phyloP scores from a whole-genome alignment of 1,140 invertebrate genomes.

The Trissolcus basalis region DNA sequence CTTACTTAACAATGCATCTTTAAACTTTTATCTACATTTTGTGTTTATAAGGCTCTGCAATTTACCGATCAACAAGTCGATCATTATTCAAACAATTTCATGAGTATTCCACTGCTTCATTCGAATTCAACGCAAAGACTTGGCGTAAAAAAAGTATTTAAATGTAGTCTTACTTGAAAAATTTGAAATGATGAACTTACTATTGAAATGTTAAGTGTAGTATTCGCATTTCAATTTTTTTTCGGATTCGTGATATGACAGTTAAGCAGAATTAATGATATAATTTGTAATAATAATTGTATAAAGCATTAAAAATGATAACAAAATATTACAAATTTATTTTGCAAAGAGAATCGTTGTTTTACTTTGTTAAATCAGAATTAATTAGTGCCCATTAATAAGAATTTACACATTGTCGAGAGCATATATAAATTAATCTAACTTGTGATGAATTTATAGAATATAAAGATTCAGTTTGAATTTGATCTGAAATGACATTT shows the following conservation, averaged over 20 bases:
- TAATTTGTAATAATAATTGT: conserved; percentile 17
- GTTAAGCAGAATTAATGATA: conserved; percentile 22
- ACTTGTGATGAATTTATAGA: too few relatives aligned
- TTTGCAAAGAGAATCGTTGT: background rate
- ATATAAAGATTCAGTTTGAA: too few relatives aligned
- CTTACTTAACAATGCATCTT: conserved; percentile 25
- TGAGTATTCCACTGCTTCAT: conserved; percentile 44
- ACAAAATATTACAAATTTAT: conserved; percentile 3
- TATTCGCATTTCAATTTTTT: conserved; percentile 50
- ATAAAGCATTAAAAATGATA: conserved; percentile 30
- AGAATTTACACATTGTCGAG: too few relatives aligned
- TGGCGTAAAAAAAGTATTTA: conserved; percentile 52
- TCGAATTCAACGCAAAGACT: conserved; percentile 32
- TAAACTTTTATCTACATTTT: conserved; percentile 17
- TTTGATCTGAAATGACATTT: too few relatives aligned
- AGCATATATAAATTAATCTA: too few relatives aligned
- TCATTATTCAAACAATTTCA: conserved; percentile 34
- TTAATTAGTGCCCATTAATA: background rate
- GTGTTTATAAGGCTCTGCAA: conserved; percentile 20
- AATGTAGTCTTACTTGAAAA: conserved; percentile 40
- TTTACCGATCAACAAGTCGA: conserved; percentile 18
- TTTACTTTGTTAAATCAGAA: background rate
- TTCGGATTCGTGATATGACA: conserved; percentile 22
- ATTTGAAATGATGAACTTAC: conserved; percentile 9
- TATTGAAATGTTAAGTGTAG: conserved; percentile 17